These are phyloP conservation scores for Isaurus tuberculatus DNA, from an alignment of 92 coral and sea anemone genomes.

Conservation along the genomic window DNA sequence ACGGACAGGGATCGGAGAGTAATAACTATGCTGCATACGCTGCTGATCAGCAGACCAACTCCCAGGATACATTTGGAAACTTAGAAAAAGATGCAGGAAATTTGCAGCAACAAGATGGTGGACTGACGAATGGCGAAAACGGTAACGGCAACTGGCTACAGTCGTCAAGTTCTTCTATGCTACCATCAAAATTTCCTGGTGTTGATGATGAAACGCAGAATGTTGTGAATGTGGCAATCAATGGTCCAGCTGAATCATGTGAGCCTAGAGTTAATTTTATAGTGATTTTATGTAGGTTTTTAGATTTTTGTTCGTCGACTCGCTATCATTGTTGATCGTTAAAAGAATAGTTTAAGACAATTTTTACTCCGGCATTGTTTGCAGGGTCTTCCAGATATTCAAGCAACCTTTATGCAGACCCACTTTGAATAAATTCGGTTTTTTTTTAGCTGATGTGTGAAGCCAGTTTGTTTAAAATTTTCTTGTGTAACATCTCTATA, in stretches of 20 bases:
- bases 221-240: slow-evolving; percentile 53
- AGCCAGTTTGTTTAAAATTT: too few species aligned
- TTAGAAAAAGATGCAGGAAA: slow-evolving; percentile 19
- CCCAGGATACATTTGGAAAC: not conserved
- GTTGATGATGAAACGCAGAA: slow-evolving; percentile 55
- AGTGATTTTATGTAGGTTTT: too few species aligned
- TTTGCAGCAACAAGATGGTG: slow-evolving; percentile 5
- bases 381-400: too few species aligned
- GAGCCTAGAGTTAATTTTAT: slow-evolving; percentile 3
- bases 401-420: too few species aligned
- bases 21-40: slow-evolving; percentile 29
- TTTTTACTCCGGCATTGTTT: too few species aligned
- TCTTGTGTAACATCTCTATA: too few species aligned
- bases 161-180: slow-evolving; percentile 5
- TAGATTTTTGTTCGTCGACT: too few species aligned
- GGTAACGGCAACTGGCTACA: slow-evolving; percentile 6
- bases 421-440: too few species aligned
- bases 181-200: slow-evolving; percentile 22
- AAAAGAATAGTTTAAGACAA: too few species aligned
- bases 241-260: slow-evolving; percentile 48
- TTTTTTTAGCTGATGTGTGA: too few species aligned
- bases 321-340: too few species aligned
- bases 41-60: slow-evolving; percentile 7
- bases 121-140: not conserved
- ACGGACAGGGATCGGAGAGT: slow-evolving; percentile 5